phyloP scores from a whole-genome alignment of 2,797 vertebrate species.

The Macropus fuliginosus region DNA sequence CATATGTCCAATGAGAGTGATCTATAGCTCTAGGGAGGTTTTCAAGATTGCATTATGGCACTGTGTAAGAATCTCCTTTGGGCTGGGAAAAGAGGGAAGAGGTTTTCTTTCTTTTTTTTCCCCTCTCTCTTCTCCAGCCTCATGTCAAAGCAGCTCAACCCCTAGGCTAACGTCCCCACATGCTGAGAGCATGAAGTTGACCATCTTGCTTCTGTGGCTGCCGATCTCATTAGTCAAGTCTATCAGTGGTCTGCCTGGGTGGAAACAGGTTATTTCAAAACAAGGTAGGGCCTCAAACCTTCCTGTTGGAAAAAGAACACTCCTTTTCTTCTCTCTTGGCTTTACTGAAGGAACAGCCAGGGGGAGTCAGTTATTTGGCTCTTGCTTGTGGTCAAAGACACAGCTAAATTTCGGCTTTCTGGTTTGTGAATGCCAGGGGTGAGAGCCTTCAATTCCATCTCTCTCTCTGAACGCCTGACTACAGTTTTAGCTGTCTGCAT shows the following conservation, averaged over 20 bases:
- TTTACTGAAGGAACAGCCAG: background rate
- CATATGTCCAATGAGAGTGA: constrained; percentile 76
- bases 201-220: constrained; percentile 54
- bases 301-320: constrained; percentile 33
- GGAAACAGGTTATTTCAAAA: constrained; percentile 66
- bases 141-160: constrained; percentile 78
- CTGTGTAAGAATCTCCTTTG: constrained; percentile 76
- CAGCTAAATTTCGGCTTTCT: constrained; percentile 32
- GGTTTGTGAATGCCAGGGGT: constrained; percentile 6
- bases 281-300: constrained; percentile 58
- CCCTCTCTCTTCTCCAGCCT: constrained; percentile 48
- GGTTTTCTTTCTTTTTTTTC: background rate
- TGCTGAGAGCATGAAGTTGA: constrained; percentile 60
- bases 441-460: background rate
- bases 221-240: constrained; percentile 46
- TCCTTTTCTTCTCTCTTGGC: constrained; percentile 7
- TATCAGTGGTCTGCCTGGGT: constrained; percentile 59
- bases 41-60: constrained; percentile 74
- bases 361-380: constrained; percentile 35
- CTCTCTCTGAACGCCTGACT: constrained; percentile 11
- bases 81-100: constrained; percentile 52
- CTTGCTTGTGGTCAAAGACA: constrained; percentile 18
- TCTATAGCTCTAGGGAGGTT: constrained; percentile 64
- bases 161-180: constrained; percentile 72
- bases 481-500: background rate